Evolutionary conservation across 2,888 invertebrate species (phyloP), one percentile per base, ranked within the genome.

Genomic region (Synergus umbraculus): DNA sequence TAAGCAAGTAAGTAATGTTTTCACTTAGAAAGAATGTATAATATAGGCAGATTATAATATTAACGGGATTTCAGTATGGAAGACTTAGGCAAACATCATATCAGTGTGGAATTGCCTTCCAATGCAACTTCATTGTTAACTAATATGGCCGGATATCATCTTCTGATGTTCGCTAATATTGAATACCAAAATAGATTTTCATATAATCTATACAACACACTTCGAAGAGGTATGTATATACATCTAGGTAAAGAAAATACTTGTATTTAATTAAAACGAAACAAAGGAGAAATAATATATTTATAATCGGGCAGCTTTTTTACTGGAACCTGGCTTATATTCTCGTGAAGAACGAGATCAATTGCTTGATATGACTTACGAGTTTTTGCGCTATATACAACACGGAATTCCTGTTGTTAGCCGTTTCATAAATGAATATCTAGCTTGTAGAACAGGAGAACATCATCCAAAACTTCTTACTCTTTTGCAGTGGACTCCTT

Each of bases 141-240:
- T 7, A 92, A 91, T 79, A 85, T 77, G 4, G 88, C 89, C 46
- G 92, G 92, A 37, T 89, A 89, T 49, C 92, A 92, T 82, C 87
- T 92, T 44, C 86, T 92, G 37, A 88, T 90, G n/a, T 92, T 88
- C 41, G 83, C 91, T 5, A 86, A 89, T 78, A 81, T 85, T 76
- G 87, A 89, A 22, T 92, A 90, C 81, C 92, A 92, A 82, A 88
- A 88, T 78, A 88, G 90, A 87, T 92, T 92, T 79, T 88, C 89
- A 10, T 89, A 90, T 77, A 91, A 91, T 84, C 87, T 92, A 22
- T 91, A 91, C 77, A 89, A 89, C 76, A 89, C 90, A 18, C 83
- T 92, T 13, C 84, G 85, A 78, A 87, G 85, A 86, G 90, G 91
- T 90, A 82, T 58, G 41, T 65, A 37, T 9, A 65, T 80, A 67